Percentiles rank a stretch among this genome's conserved stretches.
Evolutionary conservation across 2,888 invertebrate genomes (phyloP).

Genomic region (Lycocerus yunnanus): DNA sequence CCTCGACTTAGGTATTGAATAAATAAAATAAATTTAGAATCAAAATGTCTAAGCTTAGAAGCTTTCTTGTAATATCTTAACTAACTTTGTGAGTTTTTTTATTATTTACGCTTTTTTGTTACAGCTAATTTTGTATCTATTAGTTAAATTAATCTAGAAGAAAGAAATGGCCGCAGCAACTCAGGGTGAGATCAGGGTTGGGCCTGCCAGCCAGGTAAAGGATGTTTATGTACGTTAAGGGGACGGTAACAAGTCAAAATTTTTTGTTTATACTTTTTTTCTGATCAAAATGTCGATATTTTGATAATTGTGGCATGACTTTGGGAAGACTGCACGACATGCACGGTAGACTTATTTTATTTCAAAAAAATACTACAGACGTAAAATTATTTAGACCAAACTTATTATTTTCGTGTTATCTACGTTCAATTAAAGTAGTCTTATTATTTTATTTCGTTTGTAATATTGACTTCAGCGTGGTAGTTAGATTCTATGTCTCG

Average conservation of each 20-base stretch:
- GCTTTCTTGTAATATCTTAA: not conserved
- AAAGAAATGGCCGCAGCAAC: conserved; percentile 63
- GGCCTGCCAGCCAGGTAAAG: conserved; percentile 77
- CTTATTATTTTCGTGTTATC: not conserved
- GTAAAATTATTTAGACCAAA: conserved; percentile 29
- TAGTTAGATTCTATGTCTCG: not conserved
- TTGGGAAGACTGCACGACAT: conserved; percentile 39
- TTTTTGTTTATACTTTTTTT: conserved; percentile 4
- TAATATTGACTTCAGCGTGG: not conserved
- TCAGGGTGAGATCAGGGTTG: conserved; percentile 79
- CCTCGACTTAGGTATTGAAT: not conserved
- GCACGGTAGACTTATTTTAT: conserved; percentile 5
- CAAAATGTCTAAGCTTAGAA: not conserved
- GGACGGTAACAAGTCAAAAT: conserved; percentile 59
- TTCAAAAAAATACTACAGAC: conserved; percentile 34
- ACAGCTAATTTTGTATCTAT: not conserved
- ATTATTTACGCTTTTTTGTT: not conserved
- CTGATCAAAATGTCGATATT: not conserved
- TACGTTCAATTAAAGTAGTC: not conserved
- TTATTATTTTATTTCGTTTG: not conserved
- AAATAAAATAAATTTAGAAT: not conserved
- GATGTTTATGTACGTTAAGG: conserved; percentile 67
- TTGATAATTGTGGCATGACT: conserved; percentile 26
- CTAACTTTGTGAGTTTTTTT: not conserved
- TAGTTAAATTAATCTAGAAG: not conserved